Evolutionary conservation across 2,888 invertebrate species (phyloP), one percentile per base, ranked within the genome.

Genomic region (Napeogenes inachia): DNA sequence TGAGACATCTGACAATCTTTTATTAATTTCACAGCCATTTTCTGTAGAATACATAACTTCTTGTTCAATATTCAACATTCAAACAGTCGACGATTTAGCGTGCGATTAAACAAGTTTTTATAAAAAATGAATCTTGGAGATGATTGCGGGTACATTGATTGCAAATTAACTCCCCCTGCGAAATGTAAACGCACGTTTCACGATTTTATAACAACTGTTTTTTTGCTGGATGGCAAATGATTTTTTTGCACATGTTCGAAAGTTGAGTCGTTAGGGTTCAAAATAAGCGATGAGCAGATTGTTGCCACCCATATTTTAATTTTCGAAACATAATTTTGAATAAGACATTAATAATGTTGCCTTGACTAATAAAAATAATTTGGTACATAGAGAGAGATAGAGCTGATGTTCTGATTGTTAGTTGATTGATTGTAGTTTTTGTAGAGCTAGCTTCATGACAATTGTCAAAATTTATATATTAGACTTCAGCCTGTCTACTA

Each of bases 191-290:
- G 72, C 74, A 74, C 74, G 76, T 71, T 66, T 71, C 62, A 64
- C 73, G 68, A 73, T 75, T 75, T 73, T 69, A 65, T 70, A 68
- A 71, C 67, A 67, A 72, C 70, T 73, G 62, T 60, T 66, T 71
- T 74, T 75, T 75, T 70, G 57, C 67, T 65, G 60, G 60, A 70
- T 68, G 63, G 69, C 68, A 70, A 73, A 73, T 73, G 60, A 70
- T 65, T 70, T 76, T 71, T 76, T 75, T 74, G 62, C 64, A 61
- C 54, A 3, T n/a, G 50, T 21, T 54, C 47, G 58, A 57, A 59
- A 45, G 21, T 54, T 30, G 50, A 50, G 50, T 38, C 4, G 38
- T 50, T 50, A 50, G 21, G 50, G 8, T 50, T 50, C 30, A 30
- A 50, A 50, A 50, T n/a, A n/a, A 30, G 30, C 42, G 42, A 42